These are phyloP conservation scores for Pelodiscus sinensis DNA, from an alignment of 2,113 vertebrate species.

Conservation along the genomic window DNA sequence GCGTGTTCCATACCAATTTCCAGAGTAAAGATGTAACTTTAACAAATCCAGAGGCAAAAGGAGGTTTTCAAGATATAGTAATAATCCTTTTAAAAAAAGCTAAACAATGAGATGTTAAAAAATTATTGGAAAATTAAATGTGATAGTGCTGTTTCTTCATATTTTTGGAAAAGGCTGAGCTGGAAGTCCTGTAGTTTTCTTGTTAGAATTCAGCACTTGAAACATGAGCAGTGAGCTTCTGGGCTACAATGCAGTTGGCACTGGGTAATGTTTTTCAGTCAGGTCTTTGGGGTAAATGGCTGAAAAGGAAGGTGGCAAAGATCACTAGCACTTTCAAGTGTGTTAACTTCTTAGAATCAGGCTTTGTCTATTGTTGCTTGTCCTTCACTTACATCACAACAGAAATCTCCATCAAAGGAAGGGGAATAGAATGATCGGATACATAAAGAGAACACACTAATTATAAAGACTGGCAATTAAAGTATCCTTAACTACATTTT, in stretches of 20 bases:
- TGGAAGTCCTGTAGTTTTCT: conserved; percentile 55
- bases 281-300: neutral
- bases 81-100: conserved; percentile 77
- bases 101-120: conserved; percentile 75
- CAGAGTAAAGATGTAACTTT: conserved; percentile 56
- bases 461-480: neutral
- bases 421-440: conserved; percentile 20
- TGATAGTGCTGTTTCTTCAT: conserved; percentile 29
- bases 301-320: neutral
- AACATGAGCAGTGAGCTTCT: conserved; percentile 14
- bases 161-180: conserved; percentile 38
- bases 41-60: conserved; percentile 57
- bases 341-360: neutral
- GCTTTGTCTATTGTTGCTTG: neutral
- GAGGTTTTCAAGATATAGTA: conserved; percentile 52
- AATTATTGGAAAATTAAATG: conserved; percentile 48
- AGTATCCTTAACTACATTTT: conserved; percentile 37
- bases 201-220: conserved; percentile 60
- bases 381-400: conserved; percentile 1
- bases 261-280: neutral
- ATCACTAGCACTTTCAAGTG: neutral
- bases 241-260: neutral
- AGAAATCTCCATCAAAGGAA: neutral
- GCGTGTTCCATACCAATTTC: conserved; percentile 44
- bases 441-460: neutral